Base-by-base conservation (phyloP, 2,797 vertebrate species). In the Oreochromis grahami region DNA sequence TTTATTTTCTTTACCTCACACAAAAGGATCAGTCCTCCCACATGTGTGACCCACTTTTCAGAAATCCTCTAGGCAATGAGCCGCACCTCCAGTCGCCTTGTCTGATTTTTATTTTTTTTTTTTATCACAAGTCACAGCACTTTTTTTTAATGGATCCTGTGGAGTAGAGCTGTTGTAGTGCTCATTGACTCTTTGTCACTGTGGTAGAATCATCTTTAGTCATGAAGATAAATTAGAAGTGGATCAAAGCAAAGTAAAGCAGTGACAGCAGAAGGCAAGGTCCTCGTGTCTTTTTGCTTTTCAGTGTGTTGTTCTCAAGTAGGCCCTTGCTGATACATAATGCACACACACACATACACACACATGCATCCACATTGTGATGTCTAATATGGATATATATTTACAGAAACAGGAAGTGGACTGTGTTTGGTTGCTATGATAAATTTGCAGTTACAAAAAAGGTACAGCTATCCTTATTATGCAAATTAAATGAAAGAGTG, bases 1-100 rank as follows among this genome's bases (percentile, higher is more conserved):
- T 91, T 91, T 93, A 89, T 93, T 91, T 87, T 92, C 83, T 86
- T 78, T 89, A 88, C 89, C 86, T 88, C 92, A 83, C 79, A 86
- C 86, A 89, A 78, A 84, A 88, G 90, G 88, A 90, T 90, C 86
- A 80, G 82, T 91, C 85, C 89, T 84, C 87, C 80, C 82, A 89
- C 89, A 89, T 60, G 80, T 89, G 89, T 92, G 94, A 94, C 90
- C 89, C 90, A 93, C 87, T 95, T 94, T 92, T 90, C 83, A 93
- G 91, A 94, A 90, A 90, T 95, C 91, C 90, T 89, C 89, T 83
- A 92, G 92, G 91, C 89, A 91, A 81, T 83, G 88, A 91, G 90
- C 88, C 91, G 93, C 92, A 93, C 93, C 88, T 91, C 92, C 48
- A 32, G 80, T 85, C 86, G 92, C 81, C 88, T 93, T 70, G 74